Conservation (phyloP, 2,113 vertebrate genomes). For the Seriola dumerili region DNA sequence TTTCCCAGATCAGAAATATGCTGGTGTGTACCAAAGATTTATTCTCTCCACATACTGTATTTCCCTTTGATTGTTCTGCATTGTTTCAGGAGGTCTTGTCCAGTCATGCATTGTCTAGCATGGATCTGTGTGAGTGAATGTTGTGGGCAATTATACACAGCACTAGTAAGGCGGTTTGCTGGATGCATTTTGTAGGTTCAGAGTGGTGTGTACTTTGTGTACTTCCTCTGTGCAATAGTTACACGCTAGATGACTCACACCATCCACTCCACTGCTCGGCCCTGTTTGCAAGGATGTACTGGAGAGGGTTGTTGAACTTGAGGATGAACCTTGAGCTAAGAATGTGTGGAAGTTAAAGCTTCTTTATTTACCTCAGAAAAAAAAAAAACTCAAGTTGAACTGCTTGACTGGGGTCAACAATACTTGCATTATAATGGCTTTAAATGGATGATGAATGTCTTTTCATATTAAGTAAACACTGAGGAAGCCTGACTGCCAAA, state of each 20-base stretch:
- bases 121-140: conserved; percentile 18
- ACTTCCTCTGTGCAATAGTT: not conserved
- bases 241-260: conserved; percentile 43
- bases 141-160: not conserved
- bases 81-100: not conserved
- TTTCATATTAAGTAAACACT: conserved; percentile 23
- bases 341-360: conserved; percentile 10
- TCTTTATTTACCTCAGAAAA: conserved; percentile 33
- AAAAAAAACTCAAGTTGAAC: conserved; percentile 49
- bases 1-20: not conserved
- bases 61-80: conserved; percentile 24
- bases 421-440: conserved; percentile 23
- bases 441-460: conserved; percentile 44
- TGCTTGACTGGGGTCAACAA: conserved; percentile 31
- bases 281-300: conserved; percentile 25
- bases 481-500: not conserved
- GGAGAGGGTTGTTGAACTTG: conserved; percentile 52
- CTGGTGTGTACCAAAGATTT: not conserved
- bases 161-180: conserved; percentile 8
- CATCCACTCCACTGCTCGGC: conserved; percentile 31
- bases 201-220: not conserved
- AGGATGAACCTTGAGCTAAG: conserved; percentile 52
- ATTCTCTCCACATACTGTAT: not conserved
- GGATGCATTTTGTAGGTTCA: conserved; percentile 19
- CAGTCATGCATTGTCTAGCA: not conserved